A percentile compares a stretch with the other conserved stretches of the same genome.
Evolutionary conservation across 2,797 vertebrate genomes (phyloP).

Genomic region (Mareca strepera): DNA sequence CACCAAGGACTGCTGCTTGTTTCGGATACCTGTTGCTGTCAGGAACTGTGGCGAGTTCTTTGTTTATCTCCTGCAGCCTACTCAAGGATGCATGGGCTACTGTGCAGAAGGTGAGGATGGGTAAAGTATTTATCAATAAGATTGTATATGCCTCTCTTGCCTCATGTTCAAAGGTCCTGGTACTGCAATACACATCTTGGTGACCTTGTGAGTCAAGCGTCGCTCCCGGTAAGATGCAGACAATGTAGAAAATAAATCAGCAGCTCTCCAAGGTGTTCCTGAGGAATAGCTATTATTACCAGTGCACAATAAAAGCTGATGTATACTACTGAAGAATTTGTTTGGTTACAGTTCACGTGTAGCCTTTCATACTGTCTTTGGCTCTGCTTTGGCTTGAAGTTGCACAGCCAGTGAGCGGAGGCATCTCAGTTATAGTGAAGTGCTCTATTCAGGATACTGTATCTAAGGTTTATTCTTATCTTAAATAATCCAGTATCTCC

Average conservation of each 20-base stretch:
- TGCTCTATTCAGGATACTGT: background rate
- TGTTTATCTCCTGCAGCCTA: conserved; percentile 82
- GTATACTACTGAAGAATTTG: background rate
- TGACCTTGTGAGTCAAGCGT: conserved; percentile 54
- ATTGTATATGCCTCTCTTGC: background rate
- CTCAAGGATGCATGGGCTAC: conserved; percentile 85
- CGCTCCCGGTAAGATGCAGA: conserved; percentile 7
- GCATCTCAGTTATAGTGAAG: background rate
- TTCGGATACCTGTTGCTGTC: conserved; percentile 77
- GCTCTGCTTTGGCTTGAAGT: conserved; percentile 13
- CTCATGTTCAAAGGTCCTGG: background rate
- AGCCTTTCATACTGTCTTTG: conserved; percentile 53
- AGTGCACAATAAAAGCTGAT: conserved; percentile 42
- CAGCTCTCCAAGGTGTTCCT: conserved; percentile 33
- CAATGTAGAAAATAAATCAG: conserved; percentile 59
- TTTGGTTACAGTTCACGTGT: conserved; percentile 46
- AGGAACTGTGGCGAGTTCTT: conserved; percentile 81
- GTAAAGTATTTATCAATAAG: conserved; percentile 8
- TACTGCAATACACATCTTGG: background rate
- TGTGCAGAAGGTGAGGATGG: conserved; percentile 77
- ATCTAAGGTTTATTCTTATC: conserved; percentile 58
- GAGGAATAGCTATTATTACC: conserved; percentile 57
- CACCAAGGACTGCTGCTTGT: conserved; percentile 82
- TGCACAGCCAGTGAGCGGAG: background rate
- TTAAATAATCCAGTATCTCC: conserved; percentile 33